A percentile compares a stretch with the other conserved stretches of the same genome.
Evolutionary conservation across 1,140 invertebrate species (phyloP).

Genomic region (Trichogramma pretiosum): DNA sequence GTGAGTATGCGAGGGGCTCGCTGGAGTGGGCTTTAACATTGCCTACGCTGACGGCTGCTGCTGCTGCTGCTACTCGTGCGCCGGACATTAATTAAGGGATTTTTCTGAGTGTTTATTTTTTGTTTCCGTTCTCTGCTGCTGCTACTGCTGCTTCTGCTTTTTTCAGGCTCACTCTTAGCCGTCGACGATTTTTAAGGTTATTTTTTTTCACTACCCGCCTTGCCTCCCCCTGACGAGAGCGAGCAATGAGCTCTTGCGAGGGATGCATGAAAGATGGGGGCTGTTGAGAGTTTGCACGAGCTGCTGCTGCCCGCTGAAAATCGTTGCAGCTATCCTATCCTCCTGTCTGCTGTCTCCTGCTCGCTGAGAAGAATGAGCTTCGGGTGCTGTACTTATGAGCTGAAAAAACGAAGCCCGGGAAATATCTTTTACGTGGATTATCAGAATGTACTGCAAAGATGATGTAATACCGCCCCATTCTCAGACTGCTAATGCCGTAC

Average conservation of each 20-base stretch:
- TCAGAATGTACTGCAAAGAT: too few relatives aligned
- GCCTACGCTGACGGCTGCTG: constrained; percentile 12
- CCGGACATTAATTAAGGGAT: constrained; percentile 20
- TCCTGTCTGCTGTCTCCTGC: too few relatives aligned
- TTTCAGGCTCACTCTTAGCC: not conserved
- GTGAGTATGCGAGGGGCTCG: constrained; percentile 6
- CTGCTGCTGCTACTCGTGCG: constrained; percentile 7
- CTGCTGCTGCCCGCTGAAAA: too few relatives aligned
- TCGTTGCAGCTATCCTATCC: too few relatives aligned
- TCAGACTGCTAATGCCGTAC: too few relatives aligned
- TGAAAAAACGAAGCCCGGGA: not conserved
- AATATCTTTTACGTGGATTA: not conserved
- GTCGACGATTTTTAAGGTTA: too few relatives aligned
- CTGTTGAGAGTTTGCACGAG: too few relatives aligned
- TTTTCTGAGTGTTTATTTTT: constrained; percentile 19
- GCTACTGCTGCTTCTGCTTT: not conserved
- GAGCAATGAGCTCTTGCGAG: too few relatives aligned
- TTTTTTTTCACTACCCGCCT: not conserved
- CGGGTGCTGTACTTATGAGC: too few relatives aligned
- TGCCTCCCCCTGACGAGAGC: not conserved
- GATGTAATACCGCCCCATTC: too few relatives aligned
- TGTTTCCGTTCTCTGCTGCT: not conserved
- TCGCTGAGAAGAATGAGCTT: too few relatives aligned
- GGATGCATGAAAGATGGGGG: constrained; percentile 8
- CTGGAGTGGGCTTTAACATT: constrained; percentile 14